These are phyloP conservation scores for Drosophila gunungcola DNA, from an alignment of 1,140 invertebrate genomes.

Conservation along the genomic window DNA sequence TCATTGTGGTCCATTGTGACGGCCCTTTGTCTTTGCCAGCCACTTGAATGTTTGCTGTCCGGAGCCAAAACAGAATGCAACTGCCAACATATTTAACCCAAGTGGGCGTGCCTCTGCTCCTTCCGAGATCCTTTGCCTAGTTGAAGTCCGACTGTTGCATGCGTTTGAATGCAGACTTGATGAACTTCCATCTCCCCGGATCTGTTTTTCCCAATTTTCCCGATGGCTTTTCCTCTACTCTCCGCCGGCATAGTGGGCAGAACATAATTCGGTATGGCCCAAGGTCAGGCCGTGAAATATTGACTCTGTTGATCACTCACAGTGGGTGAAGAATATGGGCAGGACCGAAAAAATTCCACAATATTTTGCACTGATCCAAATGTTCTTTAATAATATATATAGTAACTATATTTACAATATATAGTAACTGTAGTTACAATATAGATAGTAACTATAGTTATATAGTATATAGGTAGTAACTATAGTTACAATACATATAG, in stretches of 20 bases:
- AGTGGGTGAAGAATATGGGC: too few relatives aligned
- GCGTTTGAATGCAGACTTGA: conserved; percentile 76
- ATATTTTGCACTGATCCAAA: neutral
- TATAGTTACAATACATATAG: too few relatives aligned
- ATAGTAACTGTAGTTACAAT: too few relatives aligned
- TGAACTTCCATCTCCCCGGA: conserved; percentile 34
- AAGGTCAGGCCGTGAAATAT: conserved; percentile 37
- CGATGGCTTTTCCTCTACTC: neutral
- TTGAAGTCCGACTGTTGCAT: conserved; percentile 48
- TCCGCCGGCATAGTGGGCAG: conserved; percentile 8
- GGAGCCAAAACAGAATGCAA: conserved; percentile 44
- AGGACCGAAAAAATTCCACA: neutral
- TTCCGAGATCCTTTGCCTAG: neutral
- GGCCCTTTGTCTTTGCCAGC: conserved; percentile 18
- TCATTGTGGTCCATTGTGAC: conserved; percentile 2
- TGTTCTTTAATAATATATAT: too few relatives aligned
- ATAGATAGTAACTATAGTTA: too few relatives aligned
- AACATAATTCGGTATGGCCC: conserved; percentile 17
- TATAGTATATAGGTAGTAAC: too few relatives aligned
- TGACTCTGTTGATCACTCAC: conserved; percentile 24
- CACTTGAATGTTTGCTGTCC: conserved; percentile 27
- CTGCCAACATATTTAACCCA: conserved; percentile 47
- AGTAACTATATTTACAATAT: too few relatives aligned
- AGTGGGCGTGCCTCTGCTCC: neutral
- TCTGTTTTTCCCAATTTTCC: conserved; percentile 9